Conservation (phyloP, 2,113 vertebrate species). For the Hoplias malabaricus region DNA sequence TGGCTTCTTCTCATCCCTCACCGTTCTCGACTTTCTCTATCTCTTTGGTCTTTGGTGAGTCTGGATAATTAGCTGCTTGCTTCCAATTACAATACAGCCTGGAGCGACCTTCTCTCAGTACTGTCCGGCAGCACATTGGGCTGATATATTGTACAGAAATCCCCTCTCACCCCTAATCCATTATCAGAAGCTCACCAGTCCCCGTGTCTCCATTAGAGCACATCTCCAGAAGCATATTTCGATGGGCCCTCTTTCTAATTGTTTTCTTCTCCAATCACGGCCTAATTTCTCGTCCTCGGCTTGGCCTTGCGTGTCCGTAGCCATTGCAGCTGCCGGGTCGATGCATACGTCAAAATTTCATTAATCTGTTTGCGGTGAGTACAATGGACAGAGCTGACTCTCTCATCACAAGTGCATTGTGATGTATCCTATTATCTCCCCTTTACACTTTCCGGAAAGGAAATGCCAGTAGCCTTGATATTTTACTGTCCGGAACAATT, state of each 20-base stretch:
- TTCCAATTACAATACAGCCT: constrained; percentile 62
- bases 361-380: constrained; percentile 3
- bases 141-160: constrained; percentile 30
- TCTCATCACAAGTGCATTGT: background rate
- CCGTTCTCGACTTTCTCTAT: constrained; percentile 9
- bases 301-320: background rate
- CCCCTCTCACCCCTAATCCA: background rate
- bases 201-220: constrained; percentile 19
- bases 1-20: constrained; percentile 49
- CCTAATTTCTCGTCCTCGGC: constrained; percentile 9
- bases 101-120: constrained; percentile 36
- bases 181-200: constrained; percentile 18
- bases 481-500: background rate
- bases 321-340: background rate
- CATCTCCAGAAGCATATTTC: constrained; percentile 14
- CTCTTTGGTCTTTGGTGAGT: constrained; percentile 59
- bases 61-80: constrained; percentile 65
- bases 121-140: background rate
- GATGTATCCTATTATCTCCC: constrained; percentile 3
- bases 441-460: background rate
- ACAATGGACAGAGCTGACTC: background rate
- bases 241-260: constrained; percentile 33
- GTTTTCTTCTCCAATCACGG: constrained; percentile 24
- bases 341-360: constrained; percentile 11
- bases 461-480: background rate